These are phyloP conservation scores for Sminthopsis crassicaudata DNA, from an alignment of 2,113 vertebrate genomes.

Conservation along the genomic window DNA sequence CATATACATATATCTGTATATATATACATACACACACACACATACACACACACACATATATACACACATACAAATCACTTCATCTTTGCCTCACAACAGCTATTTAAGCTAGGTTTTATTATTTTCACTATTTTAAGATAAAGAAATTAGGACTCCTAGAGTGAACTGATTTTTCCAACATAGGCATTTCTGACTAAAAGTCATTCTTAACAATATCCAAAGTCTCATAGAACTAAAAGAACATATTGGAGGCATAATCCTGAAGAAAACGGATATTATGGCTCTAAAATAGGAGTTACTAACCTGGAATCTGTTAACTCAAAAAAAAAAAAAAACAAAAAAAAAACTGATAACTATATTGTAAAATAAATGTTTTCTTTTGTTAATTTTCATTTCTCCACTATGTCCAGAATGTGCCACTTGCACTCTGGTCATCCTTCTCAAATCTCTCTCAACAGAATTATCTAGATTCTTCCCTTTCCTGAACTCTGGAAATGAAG, in stretches of 20 bases:
- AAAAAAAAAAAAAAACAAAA: neutral
- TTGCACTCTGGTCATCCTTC: neutral
- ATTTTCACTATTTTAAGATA: neutral
- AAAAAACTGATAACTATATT: neutral
- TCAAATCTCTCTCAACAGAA: neutral
- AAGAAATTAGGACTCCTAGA: neutral
- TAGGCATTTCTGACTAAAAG: neutral
- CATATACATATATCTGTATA: too few species aligned
- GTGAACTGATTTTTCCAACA: neutral
- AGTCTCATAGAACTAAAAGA: neutral
- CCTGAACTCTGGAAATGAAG: neutral
- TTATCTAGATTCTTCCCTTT: neutral
- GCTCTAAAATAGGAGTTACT: neutral
- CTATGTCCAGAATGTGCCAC: neutral
- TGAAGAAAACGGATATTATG: neutral
- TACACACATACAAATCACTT: neutral
- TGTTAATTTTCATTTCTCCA: neutral
- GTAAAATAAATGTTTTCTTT: neutral
- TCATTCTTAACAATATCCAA: neutral
- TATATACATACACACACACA: too few species aligned
- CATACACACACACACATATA: too few species aligned
- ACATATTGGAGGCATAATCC: neutral
- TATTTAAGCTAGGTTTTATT: neutral
- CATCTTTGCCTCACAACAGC: neutral
- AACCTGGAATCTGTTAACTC: neutral